Conservation (phyloP, 2,113 vertebrate species). For the Pogonocichla stellata region DNA sequence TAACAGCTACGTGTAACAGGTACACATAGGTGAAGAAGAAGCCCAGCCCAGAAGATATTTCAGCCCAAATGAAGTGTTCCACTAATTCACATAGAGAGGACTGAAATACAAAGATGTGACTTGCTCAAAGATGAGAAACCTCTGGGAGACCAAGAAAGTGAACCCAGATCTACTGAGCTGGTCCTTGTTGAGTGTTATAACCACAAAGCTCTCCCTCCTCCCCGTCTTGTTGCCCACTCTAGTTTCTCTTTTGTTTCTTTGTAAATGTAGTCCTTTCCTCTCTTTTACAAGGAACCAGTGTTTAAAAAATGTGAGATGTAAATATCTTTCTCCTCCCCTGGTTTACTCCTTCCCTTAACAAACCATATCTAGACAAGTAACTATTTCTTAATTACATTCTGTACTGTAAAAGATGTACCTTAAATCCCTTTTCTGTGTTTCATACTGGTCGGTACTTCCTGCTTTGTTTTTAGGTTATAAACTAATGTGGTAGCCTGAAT, state of each 20-base stretch:
- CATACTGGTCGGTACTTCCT: not conserved
- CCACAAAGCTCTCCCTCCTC: constrained; percentile 38
- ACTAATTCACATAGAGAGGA: not conserved
- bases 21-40: not conserved
- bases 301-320: not conserved
- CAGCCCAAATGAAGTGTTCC: not conserved
- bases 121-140: not conserved
- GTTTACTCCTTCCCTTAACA: not conserved
- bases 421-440: not conserved
- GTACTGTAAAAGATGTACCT: not conserved
- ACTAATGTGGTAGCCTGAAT: not conserved
- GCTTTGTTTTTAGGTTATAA: not conserved
- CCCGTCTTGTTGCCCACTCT: not conserved
- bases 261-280: constrained; percentile 44
- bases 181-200: constrained; percentile 18
- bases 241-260: constrained; percentile 54
- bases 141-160: not conserved
- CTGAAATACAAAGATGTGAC: not conserved
- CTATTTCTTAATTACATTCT: not conserved
- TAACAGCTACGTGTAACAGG: not conserved
- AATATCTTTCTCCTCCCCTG: constrained; percentile 14
- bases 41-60: not conserved
- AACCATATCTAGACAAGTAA: not conserved
- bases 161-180: not conserved
- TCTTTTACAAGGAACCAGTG: constrained; percentile 58